Evolutionary conservation across 2,888 invertebrate genomes (phyloP).

Genomic region (Drosophila nigritarsus): DNA sequence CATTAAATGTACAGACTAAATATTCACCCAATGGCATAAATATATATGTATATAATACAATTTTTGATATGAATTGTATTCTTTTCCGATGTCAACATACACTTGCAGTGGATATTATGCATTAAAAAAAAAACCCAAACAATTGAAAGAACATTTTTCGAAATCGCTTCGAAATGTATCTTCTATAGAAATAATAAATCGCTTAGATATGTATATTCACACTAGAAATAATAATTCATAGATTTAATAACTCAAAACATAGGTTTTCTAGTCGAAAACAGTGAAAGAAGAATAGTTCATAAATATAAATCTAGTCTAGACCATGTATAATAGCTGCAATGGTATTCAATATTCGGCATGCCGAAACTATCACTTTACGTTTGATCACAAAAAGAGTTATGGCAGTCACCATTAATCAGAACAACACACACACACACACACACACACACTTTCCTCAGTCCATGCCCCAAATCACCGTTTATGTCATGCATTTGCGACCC

Average conservation of each 20-base stretch:
- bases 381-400: slow-evolving; percentile 1
- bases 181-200: not conserved
- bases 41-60: not conserved
- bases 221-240: not conserved
- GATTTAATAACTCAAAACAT: not conserved
- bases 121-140: not conserved
- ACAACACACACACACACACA: not conserved
- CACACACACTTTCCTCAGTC: not conserved
- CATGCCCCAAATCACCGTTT: not conserved
- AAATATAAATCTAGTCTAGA: not conserved
- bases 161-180: not conserved
- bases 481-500: slow-evolving; percentile 26
- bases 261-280: not conserved
- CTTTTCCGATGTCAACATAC: not conserved
- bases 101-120: slow-evolving; percentile 8
- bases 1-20: slow-evolving; percentile 1
- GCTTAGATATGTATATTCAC: not conserved
- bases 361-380: slow-evolving; percentile 9
- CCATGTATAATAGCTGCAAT: slow-evolving; percentile 13
- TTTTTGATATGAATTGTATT: not conserved
- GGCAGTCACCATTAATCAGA: not conserved
- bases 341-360: slow-evolving; percentile 18
- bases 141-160: not conserved
- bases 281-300: not conserved
- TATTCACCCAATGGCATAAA: not conserved